Evolutionary conservation across 2,113 vertebrate species (phyloP), one percentile per base, ranked within the genome.

Genomic region (Agapornis roseicollis): DNA sequence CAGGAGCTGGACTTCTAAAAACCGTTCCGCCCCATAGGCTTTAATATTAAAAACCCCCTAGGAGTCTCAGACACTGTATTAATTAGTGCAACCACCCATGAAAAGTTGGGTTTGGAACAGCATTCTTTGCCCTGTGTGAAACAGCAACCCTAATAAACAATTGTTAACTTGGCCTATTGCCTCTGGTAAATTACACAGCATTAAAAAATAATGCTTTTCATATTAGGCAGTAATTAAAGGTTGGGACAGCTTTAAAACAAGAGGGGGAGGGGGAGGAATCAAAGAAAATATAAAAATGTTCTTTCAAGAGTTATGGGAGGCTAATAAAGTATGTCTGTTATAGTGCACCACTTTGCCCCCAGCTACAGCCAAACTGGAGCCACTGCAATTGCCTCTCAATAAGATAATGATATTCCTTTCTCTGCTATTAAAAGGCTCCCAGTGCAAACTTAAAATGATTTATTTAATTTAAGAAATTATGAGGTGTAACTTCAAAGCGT

Each of bases 201-300:
- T 98, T 98, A 98, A 98, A 98, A 98, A 98, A 98, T 98, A 98
- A 98, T 98, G 98, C 98, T 98, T 98, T 98, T 98, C 98, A 98
- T 98, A 98, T 98, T 98, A 98, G 98, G 98, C 98, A 98, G 98
- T 98, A 98, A 98, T 98, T 98, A 98, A 98, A 98, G 98, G 98
- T 98, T 98, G 98, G 98, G 98, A 97, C 98, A 98, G 97, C 98
- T 98, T 98, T 98, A 98, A 98, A 98, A 98, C 98, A 97, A 98
- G 98, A 97, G 97, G 96, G 97, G 97, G 97, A 97, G 94, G 97
- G 97, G 97, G 95, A 56, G 81, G 96, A 98, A 98, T 98, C 98
- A 98, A 98, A 98, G 98, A 98, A 98, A 98, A 98, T 98, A 98
- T 98, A 98, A 98, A 98, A 98, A 98, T 98, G 97, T 97, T 98